Evolutionary conservation across 2,888 invertebrate species (phyloP).

Genomic region (Scelioninae gen. 2): DNA sequence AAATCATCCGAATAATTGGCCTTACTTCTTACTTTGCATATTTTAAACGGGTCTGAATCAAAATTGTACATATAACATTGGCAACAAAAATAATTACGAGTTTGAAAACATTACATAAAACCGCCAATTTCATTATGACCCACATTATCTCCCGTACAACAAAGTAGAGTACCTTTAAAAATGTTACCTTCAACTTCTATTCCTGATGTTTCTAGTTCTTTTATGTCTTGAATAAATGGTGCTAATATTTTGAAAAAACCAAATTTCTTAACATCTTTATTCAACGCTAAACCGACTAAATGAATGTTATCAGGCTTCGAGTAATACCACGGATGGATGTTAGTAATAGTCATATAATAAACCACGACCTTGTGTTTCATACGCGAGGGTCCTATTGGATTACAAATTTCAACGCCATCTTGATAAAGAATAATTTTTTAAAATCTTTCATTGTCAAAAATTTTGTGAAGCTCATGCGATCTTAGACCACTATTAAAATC

Average conservation of each 20-base stretch:
- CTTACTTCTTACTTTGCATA: conserved; percentile 25
- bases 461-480: conserved; percentile 29
- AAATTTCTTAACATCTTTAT: conserved; percentile 33
- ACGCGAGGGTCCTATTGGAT: conserved; percentile 33
- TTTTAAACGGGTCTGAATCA: conserved; percentile 25
- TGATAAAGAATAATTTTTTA: conserved; percentile 29
- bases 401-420: conserved; percentile 32
- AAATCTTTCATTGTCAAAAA: conserved; percentile 4
- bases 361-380: conserved; percentile 22
- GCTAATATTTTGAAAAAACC: conserved; percentile 47
- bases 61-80: conserved; percentile 52
- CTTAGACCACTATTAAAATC: conserved; percentile 19
- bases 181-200: conserved; percentile 13
- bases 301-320: conserved; percentile 29
- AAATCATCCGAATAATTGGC: conserved; percentile 32
- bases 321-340: conserved; percentile 33
- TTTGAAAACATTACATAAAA: conserved; percentile 59
- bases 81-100: conserved; percentile 38
- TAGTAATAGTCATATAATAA: conserved; percentile 23
- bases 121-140: conserved; percentile 43
- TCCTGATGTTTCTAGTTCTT: conserved; percentile 49
- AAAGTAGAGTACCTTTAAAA: conserved; percentile 25
- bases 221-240: conserved; percentile 45
- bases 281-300: conserved; percentile 26
- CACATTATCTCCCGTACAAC: conserved; percentile 27